phyloP scores from a whole-genome alignment of 2,888 invertebrate species.

The Schizotus pectinicornis region DNA sequence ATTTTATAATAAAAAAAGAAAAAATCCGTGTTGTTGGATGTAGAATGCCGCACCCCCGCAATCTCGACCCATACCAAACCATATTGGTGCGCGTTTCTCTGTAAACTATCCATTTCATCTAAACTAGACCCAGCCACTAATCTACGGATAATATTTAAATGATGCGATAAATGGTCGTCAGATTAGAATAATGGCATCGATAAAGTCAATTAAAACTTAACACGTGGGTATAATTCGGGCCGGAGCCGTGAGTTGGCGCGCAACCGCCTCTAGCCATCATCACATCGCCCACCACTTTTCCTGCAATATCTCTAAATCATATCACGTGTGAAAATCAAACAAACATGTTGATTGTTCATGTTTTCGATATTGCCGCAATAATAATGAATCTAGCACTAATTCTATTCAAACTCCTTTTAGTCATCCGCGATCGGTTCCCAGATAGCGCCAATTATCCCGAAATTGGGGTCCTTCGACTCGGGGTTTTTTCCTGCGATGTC shows the following conservation, averaged over 20 bases:
- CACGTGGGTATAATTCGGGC: slow-evolving; percentile 39
- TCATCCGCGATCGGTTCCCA: not conserved
- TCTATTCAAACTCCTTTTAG: no score
- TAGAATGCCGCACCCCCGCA: no score
- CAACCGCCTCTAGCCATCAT: slow-evolving; percentile 19
- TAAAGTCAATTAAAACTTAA: slow-evolving; percentile 43
- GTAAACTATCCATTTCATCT: not conserved
- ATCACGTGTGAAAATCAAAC: slow-evolving; percentile 29
- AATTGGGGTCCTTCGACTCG: no score
- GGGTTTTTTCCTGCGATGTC: no score
- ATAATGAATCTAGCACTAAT: slow-evolving; percentile 14
- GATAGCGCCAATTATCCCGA: no score
- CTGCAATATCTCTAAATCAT: slow-evolving; percentile 27
- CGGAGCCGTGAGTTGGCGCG: slow-evolving; percentile 28
- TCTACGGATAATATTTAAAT: slow-evolving; percentile 33
- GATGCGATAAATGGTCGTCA: slow-evolving; percentile 37
- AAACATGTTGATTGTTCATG: slow-evolving; percentile 19
- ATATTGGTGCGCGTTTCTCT: no score
- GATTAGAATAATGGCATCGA: slow-evolving; percentile 43
- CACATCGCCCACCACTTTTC: slow-evolving; percentile 23
- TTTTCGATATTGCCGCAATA: slow-evolving; percentile 17
- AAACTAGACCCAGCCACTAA: slow-evolving; percentile 20
- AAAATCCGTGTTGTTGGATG: no score
- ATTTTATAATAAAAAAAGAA: no score
- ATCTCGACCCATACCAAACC: no score